Evolutionary conservation across 2,888 invertebrate genomes (phyloP), one percentile per base, ranked within the genome.

Genomic region (Epirrita christyi): DNA sequence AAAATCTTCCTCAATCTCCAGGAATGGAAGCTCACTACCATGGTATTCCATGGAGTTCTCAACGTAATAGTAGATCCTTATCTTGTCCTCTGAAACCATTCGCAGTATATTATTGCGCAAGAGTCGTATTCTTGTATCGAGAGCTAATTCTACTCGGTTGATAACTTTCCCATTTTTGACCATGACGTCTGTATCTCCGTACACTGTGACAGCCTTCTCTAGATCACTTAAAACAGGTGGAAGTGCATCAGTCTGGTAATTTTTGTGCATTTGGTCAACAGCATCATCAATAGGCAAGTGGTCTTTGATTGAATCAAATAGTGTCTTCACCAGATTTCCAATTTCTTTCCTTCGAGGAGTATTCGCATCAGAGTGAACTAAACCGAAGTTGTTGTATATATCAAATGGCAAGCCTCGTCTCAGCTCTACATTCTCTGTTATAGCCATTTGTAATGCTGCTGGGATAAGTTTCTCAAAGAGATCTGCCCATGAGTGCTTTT

Each of bases 401-500:
- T 97, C 94, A 28, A 96, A 76, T 0, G 99, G 98, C 28, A 99
- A 81, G 0, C 98, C 98, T 71, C 93, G 79, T 40, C 98, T 93
- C 59, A 97, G 94, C 51, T 95, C 94, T 0, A 95, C 81, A 83
- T 96, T 95, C 53, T 94, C 93, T 54, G 91, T 90, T 14, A 96
- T 94, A 0, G 98, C 97, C 53, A 89, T 85, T 70, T 95, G 93
- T 55, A 99, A 72, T 0, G 98, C 96, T 32, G 93, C 85, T 0
- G 97, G 97, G 40, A 98, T 65, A 62, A 95, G 79, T 92, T 95
- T 95, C 78, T 98, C 96, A 63, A 99, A 88, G 6, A 98, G 93
- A 90, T 99, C 98, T 27, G 95, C 96, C 94, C 96, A 99, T 0
- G 97, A 94, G 78, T 97, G 97, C 72, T 95, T 95, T 78, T 99